Evolutionary conservation across 2,888 invertebrate genomes (phyloP).

Genomic region (Gibbula magus): DNA sequence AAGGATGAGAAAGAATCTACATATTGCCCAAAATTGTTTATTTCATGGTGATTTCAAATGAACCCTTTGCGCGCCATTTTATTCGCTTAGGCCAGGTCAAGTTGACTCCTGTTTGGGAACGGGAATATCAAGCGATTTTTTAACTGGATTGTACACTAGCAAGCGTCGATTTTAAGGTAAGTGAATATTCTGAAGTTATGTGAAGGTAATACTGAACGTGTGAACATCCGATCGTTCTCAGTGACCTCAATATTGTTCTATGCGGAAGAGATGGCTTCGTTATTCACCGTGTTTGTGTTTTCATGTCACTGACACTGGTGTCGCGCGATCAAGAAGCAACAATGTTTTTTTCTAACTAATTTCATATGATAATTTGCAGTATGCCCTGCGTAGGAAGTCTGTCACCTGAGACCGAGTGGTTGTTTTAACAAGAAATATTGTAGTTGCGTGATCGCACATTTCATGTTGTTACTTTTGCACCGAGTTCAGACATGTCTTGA

Average conservation of each 20-base stretch:
- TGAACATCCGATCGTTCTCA: not conserved
- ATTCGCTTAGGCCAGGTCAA: constrained; percentile 35
- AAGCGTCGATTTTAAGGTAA: not conserved
- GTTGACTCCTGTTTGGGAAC: constrained; percentile 35
- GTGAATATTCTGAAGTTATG: not conserved
- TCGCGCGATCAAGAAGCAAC: not conserved
- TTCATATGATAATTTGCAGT: too few relatives aligned
- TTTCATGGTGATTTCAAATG: constrained; percentile 35
- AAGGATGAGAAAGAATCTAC: constrained; percentile 12
- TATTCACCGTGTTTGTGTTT: not conserved
- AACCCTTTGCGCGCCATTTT: constrained; percentile 43
- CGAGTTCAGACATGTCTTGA: too few relatives aligned
- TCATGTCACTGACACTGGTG: not conserved
- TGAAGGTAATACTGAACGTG: not conserved
- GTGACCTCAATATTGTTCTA: not conserved
- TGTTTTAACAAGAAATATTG: too few relatives aligned
- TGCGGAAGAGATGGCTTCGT: not conserved
- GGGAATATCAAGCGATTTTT: not conserved
- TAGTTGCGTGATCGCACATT: too few relatives aligned
- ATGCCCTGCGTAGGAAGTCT: too few relatives aligned
- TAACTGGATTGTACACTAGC: constrained; percentile 1
- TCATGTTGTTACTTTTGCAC: too few relatives aligned
- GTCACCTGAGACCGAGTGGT: too few relatives aligned
- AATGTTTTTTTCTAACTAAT: too few relatives aligned
- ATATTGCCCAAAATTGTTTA: not conserved